Evolutionary conservation across 2,888 invertebrate species (phyloP).

Genomic region (Eilema depressum): DNA sequence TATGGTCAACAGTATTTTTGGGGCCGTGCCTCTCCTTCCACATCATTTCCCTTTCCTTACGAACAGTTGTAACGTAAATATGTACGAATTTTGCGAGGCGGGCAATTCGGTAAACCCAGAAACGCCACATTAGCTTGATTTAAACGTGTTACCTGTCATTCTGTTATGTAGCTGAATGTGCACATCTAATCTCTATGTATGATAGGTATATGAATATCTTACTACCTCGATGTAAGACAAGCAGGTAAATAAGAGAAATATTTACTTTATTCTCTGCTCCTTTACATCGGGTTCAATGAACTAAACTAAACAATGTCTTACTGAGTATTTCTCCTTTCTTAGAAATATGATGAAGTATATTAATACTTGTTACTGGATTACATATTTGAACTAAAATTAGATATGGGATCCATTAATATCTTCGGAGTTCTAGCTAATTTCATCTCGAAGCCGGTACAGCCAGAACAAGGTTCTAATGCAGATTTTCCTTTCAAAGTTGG

Average conservation of each 20-base stretch:
- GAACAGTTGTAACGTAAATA: constrained; percentile 36
- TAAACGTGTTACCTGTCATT: constrained; percentile 77
- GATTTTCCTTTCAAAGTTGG: too few relatives aligned
- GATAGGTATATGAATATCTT: constrained; percentile 12
- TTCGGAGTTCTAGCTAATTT: too few relatives aligned
- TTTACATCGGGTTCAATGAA: not conserved
- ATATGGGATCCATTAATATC: too few relatives aligned
- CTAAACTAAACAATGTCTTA: not conserved
- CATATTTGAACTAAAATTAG: too few relatives aligned
- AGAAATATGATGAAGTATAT: not conserved
- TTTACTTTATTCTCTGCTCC: not conserved
- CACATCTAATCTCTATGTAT: constrained; percentile 52
- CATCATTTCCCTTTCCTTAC: constrained; percentile 5
- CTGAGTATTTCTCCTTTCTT: not conserved
- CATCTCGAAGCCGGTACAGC: too few relatives aligned
- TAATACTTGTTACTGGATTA: not conserved
- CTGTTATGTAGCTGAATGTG: constrained; percentile 50
- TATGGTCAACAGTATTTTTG: constrained; percentile 2
- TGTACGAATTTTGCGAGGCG: constrained; percentile 57
- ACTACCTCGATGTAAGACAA: not conserved
- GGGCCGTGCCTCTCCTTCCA: not conserved
- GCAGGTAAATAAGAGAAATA: not conserved
- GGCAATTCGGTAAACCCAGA: constrained; percentile 68
- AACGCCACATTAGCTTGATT: constrained; percentile 83
- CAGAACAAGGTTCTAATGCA: too few relatives aligned